Percentiles rank a stretch among this genome's conserved stretches.
phyloP scores from a whole-genome alignment of 1,140 invertebrate species.

The Polypedilum vanderplanki region DNA sequence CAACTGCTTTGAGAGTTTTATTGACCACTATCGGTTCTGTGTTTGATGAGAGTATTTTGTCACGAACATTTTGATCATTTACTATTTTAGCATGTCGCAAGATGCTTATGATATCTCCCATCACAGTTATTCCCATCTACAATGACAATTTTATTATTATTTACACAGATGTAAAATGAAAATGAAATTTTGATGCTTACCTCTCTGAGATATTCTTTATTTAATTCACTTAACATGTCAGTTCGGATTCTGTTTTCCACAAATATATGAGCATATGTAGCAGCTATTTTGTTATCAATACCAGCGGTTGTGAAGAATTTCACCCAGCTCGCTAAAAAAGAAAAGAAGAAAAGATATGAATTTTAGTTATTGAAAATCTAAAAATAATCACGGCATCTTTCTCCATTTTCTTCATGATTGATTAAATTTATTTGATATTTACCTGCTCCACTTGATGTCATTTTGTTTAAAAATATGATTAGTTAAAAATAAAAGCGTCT shows the following conservation, averaged over 20 bases:
- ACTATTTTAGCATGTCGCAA: slow-evolving; percentile 69
- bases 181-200: neutral
- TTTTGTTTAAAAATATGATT: neutral
- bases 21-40: slow-evolving; percentile 34
- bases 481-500: too few species aligned
- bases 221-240: slow-evolving; percentile 74
- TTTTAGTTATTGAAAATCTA: neutral
- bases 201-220: slow-evolving; percentile 72
- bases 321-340: slow-evolving; percentile 51
- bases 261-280: slow-evolving; percentile 75
- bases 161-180: neutral
- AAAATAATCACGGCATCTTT: neutral
- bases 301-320: slow-evolving; percentile 73
- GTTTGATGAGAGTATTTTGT: slow-evolving; percentile 45
- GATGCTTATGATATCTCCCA: slow-evolving; percentile 80
- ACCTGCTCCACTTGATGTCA: neutral
- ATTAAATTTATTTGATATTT: neutral
- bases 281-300: slow-evolving; percentile 63
- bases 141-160: neutral
- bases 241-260: slow-evolving; percentile 71
- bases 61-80: slow-evolving; percentile 54
- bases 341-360: neutral
- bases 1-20: slow-evolving; percentile 39
- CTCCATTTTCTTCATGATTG: neutral
- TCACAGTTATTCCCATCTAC: slow-evolving; percentile 67